Base-by-base conservation (phyloP, 30 jellyfish, hydroid and myxozoan genomes). In the Sanderia malayensis region DNA sequence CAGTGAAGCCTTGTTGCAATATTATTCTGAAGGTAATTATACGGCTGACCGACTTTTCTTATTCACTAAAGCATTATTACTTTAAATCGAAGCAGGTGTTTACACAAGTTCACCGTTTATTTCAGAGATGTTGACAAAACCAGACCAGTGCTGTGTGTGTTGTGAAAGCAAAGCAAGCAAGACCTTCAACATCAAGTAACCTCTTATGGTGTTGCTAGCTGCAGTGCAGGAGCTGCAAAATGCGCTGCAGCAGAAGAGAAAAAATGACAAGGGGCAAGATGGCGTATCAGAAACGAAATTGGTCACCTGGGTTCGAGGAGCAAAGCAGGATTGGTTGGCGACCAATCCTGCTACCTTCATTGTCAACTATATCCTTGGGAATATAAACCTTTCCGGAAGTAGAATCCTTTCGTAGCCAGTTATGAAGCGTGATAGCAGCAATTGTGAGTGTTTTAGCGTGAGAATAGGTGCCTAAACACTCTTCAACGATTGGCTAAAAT, bases 401-500 rank as follows among this genome's bases (percentile, higher is more conserved):
- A n/a, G n/a, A n/a, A n/a, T n/a, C n/a, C n/a, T n/a, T n/a, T n/a
- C n/a, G n/a, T n/a, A n/a, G n/a, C n/a, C n/a, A n/a, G n/a, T n/a
- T n/a, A n/a, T n/a, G n/a, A n/a, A n/a, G n/a, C n/a, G n/a, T n/a
- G n/a, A n/a, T n/a, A n/a, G n/a, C n/a, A n/a, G n/a, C n/a, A n/a
- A n/a, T n/a, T n/a, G n/a, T n/a, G n/a, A n/a, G n/a, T n/a, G n/a
- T n/a, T n/a, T n/a, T n/a, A n/a, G n/a, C n/a, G n/a, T n/a, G n/a
- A 8, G 44, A 66, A 28, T 22, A 49, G 66, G 29, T 27, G 10
- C 47, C 27, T 37, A 63, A 63, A 78, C 6, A 63, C 31, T 2
- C 90, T 29, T 20, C 28, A 78, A 3, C 82, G 73, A 31, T 31
- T 78, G 58, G 74, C 73, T 24, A 64, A 22, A 46, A 37, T 78